Evolutionary conservation across 2,113 vertebrate genomes (phyloP), one percentile per base, ranked within the genome.

Genomic region (Zingel zingel): DNA sequence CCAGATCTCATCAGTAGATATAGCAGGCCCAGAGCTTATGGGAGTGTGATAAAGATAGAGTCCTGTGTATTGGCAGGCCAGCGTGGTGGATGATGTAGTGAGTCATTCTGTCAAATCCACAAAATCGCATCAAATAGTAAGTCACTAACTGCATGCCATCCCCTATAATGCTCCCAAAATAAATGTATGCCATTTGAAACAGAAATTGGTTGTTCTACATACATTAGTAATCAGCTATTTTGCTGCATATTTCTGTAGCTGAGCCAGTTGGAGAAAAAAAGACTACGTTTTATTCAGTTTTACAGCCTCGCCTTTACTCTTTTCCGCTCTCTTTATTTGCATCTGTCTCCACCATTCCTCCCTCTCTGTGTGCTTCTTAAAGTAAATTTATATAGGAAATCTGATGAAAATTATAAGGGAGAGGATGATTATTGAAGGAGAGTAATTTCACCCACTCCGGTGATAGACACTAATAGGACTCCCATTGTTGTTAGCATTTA

Each of bases 91-190:
- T 92, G 86, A 91, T 93, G 90, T 91, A 91, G 93, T 86, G 90
- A 92, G 93, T 86, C 87, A 83, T 81, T 92, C 87, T 92, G 92
- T 90, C 92, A 93, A 91, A 93, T 93, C 87, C 93, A 81, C 91
- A 73, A 87, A 92, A 92, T 83, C 83, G 87, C 89, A 86, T 85
- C 82, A 92, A 94, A 93, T 87, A 54, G 80, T 88, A 89, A 90
- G 89, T 76, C 74, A 51, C 71, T 77, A 74, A 84, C 87, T 54
- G 81, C 33, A 48, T 79, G 84, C 86, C 88, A 68, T 77, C 63
- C 74, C 62, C 65, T 81, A 53, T 71, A 75, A 63, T 27, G 59
- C n/a, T 5, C 77, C 62, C 77, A 81, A 86, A 89, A 88, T 85
- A 86, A 83, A 82, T 83, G 69, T 27, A 27, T 59, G 73, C 61